These are phyloP conservation scores for Miniopterus natalensis DNA, from an alignment of 2,113 vertebrate genomes.

Conservation along the genomic window DNA sequence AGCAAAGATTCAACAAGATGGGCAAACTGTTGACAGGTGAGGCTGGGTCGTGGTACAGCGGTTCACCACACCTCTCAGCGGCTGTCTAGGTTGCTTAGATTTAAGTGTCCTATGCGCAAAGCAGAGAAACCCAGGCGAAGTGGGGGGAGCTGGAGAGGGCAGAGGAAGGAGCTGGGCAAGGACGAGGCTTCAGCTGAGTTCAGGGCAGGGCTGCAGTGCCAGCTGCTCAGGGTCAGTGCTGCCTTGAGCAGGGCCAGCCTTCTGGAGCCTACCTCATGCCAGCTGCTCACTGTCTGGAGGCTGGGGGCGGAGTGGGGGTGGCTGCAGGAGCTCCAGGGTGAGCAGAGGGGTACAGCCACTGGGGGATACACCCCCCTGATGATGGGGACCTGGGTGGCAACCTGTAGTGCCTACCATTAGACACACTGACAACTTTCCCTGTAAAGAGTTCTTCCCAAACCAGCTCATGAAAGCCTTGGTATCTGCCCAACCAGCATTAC, in stretches of 20 bases:
- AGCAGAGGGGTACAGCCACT: neutral
- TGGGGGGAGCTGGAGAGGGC: neutral
- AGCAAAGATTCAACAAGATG: neutral
- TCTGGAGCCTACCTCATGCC: too few relatives aligned
- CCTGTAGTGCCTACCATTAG: rapidly evolving
- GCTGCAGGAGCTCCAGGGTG: rapidly evolving
- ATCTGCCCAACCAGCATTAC: neutral
- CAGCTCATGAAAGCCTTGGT: neutral
- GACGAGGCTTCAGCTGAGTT: too few relatives aligned
- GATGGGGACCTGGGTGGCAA: neutral
- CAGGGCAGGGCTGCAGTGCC: rapidly evolving
- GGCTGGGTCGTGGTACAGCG: neutral
- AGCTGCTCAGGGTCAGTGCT: rapidly evolving
- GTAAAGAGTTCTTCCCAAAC: neutral
- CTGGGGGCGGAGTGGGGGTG: rapidly evolving
- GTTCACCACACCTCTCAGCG: rapidly evolving
- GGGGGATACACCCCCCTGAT: rapidly evolving
- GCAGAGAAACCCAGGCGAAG: neutral
- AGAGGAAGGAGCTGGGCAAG: rapidly evolving
- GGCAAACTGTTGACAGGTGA: rapidly evolving
- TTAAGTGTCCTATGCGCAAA: rapidly evolving
- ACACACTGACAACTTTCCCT: rapidly evolving
- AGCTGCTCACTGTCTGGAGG: rapidly evolving
- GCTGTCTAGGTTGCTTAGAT: rapidly evolving
- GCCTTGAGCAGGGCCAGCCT: neutral